These are phyloP conservation scores for Hyppa rectilinea DNA, from an alignment of 2,888 invertebrate species.

Conservation along the genomic window DNA sequence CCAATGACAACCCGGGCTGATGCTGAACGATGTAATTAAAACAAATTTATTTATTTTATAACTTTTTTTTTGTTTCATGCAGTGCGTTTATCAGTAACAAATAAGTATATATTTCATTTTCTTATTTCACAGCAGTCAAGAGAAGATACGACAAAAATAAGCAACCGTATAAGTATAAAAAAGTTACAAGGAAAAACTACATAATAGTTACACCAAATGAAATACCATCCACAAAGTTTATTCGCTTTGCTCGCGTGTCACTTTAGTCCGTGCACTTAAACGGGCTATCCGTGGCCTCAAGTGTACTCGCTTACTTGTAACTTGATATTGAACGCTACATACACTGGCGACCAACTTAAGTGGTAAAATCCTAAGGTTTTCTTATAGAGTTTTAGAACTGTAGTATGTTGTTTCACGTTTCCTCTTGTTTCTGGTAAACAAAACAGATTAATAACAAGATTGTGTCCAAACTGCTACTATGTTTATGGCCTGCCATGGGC, in stretches of 20 bases:
- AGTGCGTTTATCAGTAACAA: too few species aligned
- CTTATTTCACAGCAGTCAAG: too few species aligned
- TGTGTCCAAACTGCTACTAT: neutral
- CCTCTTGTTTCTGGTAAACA: conserved; percentile 4
- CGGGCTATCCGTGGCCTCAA: conserved; percentile 62
- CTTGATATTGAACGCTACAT: conserved; percentile 64
- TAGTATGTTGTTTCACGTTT: conserved; percentile 25
- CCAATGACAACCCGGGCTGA: neutral
- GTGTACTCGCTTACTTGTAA: conserved; percentile 67
- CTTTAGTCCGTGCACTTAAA: conserved; percentile 65
- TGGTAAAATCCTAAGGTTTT: conserved; percentile 57
- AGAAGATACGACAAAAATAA: neutral
- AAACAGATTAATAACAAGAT: neutral
- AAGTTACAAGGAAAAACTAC: conserved; percentile 24
- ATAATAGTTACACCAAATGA: conserved; percentile 49
- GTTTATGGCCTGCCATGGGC: conserved; percentile 9
- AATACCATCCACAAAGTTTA: conserved; percentile 58
- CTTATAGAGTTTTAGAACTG: conserved; percentile 23
- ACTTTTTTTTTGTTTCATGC: too few species aligned
- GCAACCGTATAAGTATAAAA: neutral
- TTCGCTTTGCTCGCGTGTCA: conserved; percentile 58
- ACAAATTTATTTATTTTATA: too few species aligned
- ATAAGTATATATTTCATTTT: too few species aligned
- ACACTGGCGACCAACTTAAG: conserved; percentile 56
- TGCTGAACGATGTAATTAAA: neutral